Evolutionary conservation across 2,113 vertebrate species (phyloP), one percentile per base, ranked within the genome.

Genomic region (Petromus typicus): DNA sequence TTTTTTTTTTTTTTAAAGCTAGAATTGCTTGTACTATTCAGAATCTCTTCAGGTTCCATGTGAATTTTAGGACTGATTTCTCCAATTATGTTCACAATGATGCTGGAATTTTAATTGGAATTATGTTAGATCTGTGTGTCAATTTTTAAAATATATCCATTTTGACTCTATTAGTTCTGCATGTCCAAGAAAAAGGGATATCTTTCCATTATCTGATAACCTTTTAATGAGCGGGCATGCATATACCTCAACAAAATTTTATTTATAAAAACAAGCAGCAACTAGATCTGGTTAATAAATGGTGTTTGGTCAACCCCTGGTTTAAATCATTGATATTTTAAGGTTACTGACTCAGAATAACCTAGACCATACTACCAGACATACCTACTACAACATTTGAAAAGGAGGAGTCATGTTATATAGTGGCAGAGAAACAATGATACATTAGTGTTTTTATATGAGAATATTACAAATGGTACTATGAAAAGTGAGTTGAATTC

Each of bases 231-330:
- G 37, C 51, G 48, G 10, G 4, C 43, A 75, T 51, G 34, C 9
- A 14, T 76, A 5, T 59, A 9, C 78, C 75, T 56, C 87, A 96
- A 78, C 59, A 71, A 45, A 78, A 59, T 10, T 63, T 90, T 90
- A 78, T 76, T 93, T 76, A 88, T 25, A 61, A 66, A 75, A 90
- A 17, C 40, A 80, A 87, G 34, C 37, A 69, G 63, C 57, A 90
- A 71, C 0, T 3, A 23, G 32, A 69, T 51, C 37, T 81, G 43
- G 30, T 30, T 54, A 45, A 23, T 8, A 13, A 30, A 30, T 30
- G 27, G 63, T 2, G 25, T 10, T 45, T 22, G 86, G 82, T 45
- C 76, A 43, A 88, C 48, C 66, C 66, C n/a, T 86, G 32, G 18
- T 78, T 75, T 83, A 75, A 84, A 43, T 45, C 27, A 64, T 0